phyloP scores from a whole-genome alignment of 2,797 vertebrate genomes.

The Chelmon rostratus region DNA sequence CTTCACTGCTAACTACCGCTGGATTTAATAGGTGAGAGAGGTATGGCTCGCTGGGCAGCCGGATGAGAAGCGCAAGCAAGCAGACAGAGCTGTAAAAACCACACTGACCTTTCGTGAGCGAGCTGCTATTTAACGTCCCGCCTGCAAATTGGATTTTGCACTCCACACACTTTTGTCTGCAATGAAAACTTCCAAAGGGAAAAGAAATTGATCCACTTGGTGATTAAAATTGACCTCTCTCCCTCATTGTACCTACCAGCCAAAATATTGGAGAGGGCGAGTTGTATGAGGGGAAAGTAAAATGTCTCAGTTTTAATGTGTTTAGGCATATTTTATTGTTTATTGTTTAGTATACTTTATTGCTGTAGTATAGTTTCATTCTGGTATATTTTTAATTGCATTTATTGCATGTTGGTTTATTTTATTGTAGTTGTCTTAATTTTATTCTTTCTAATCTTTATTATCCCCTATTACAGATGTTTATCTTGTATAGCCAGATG shows the following conservation, averaged over 20 bases:
- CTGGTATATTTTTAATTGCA: no score
- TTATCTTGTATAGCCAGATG: no score
- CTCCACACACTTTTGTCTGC: slow-evolving; percentile 60
- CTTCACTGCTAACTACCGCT: slow-evolving; percentile 29
- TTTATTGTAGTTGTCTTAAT: no score
- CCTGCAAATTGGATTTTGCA: slow-evolving; percentile 67
- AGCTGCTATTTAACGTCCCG: slow-evolving; percentile 55
- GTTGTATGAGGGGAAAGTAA: slow-evolving; percentile 12
- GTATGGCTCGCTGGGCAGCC: slow-evolving; percentile 12
- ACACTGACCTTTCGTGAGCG: slow-evolving; percentile 66
- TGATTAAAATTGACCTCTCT: slow-evolving; percentile 67
- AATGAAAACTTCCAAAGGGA: slow-evolving; percentile 62
- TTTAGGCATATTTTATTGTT: no score
- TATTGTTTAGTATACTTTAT: no score
- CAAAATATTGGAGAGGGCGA: slow-evolving; percentile 26
- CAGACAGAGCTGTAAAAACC: slow-evolving; percentile 60
- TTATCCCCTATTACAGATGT: no score
- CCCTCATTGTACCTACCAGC: slow-evolving; percentile 19
- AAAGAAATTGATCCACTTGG: slow-evolving; percentile 63
- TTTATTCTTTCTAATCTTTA: no score
- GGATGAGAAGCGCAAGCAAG: slow-evolving; percentile 54
- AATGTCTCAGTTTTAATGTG: slow-evolving; percentile 23
- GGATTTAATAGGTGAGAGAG: slow-evolving; percentile 39
- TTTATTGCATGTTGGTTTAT: no score
- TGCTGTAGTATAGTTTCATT: no score